Evolutionary conservation across 2,888 invertebrate species (phyloP).

Genomic region (Scelioninae gen. 2): DNA sequence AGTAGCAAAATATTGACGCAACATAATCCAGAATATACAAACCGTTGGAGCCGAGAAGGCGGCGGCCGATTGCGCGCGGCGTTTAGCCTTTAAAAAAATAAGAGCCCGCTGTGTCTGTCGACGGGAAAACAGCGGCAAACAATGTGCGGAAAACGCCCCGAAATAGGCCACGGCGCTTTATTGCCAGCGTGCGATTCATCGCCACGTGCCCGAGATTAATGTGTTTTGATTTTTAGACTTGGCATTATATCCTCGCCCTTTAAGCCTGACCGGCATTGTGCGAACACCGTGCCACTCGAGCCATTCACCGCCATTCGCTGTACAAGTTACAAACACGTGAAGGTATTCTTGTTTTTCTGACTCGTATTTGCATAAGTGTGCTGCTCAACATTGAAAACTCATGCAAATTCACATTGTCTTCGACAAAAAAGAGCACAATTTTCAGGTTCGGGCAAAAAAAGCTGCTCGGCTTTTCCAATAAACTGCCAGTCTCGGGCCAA

Average conservation of each 20-base stretch:
- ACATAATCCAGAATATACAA: conserved; percentile 53
- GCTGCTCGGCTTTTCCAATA: conserved; percentile 11
- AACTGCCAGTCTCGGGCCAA: too few species aligned
- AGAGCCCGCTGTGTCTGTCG: conserved; percentile 46
- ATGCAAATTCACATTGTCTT: conserved; percentile 48
- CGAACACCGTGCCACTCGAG: conserved; percentile 40
- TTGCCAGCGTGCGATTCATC: conserved; percentile 71
- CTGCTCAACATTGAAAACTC: conserved; percentile 56
- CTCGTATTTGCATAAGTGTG: conserved; percentile 50
- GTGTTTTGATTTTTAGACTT: conserved; percentile 76
- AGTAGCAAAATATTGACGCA: conserved; percentile 54
- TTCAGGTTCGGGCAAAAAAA: conserved; percentile 30
- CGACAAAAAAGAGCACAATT: conserved; percentile 41
- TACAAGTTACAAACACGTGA: conserved; percentile 53
- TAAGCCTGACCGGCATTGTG: conserved; percentile 68
- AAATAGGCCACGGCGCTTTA: conserved; percentile 65
- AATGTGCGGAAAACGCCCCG: conserved; percentile 54
- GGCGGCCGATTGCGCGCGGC: conserved; percentile 35
- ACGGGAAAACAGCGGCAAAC: conserved; percentile 53
- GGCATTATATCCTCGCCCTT: conserved; percentile 67
- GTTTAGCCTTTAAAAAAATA: conserved; percentile 55
- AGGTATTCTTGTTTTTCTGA: conserved; percentile 55
- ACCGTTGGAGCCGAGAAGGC: conserved; percentile 36
- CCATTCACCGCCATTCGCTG: conserved; percentile 49
- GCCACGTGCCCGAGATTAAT: conserved; percentile 75